Evolutionary conservation across 2,113 vertebrate genomes (phyloP).

Genomic region (Eulemur rufifrons): DNA sequence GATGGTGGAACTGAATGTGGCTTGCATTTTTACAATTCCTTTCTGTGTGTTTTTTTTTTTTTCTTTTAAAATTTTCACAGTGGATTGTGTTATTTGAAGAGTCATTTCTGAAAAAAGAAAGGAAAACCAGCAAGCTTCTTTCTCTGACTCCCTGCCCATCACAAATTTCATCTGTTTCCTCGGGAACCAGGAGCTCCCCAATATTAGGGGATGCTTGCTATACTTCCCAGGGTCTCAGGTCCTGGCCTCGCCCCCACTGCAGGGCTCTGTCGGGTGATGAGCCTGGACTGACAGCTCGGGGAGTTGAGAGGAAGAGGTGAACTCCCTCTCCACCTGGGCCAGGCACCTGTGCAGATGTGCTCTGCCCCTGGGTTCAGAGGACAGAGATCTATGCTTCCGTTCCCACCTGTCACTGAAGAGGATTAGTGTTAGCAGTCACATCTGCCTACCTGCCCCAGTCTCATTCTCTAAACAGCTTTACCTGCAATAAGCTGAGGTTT

Average conservation of each 20-base stretch:
- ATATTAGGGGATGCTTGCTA: background rate
- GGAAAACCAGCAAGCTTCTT: conserved; percentile 45
- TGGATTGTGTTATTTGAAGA: conserved; percentile 21
- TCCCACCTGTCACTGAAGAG: background rate
- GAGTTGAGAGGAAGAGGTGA: background rate
- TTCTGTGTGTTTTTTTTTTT: background rate
- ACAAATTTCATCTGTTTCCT: background rate
- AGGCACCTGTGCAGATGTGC: background rate
- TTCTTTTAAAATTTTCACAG: conserved; percentile 42
- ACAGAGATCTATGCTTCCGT: background rate
- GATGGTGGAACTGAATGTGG: conserved; percentile 33
- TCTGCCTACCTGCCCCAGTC: too few species aligned
- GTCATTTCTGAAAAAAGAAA: conserved; percentile 47
- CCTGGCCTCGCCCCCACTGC: background rate
- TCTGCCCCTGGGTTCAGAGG: background rate
- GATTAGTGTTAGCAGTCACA: background rate
- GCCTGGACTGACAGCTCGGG: background rate
- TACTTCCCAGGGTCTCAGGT: background rate
- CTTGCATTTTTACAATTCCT: conserved; percentile 30
- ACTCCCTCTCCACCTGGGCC: background rate
- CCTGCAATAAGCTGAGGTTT: background rate
- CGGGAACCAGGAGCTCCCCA: background rate
- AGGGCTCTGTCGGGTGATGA: rapidly evolving
- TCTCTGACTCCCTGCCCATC: conserved; percentile 1
- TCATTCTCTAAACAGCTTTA: background rate